phyloP scores from a whole-genome alignment of 2,888 invertebrate genomes.

The Drosophila quasianomalipes region DNA sequence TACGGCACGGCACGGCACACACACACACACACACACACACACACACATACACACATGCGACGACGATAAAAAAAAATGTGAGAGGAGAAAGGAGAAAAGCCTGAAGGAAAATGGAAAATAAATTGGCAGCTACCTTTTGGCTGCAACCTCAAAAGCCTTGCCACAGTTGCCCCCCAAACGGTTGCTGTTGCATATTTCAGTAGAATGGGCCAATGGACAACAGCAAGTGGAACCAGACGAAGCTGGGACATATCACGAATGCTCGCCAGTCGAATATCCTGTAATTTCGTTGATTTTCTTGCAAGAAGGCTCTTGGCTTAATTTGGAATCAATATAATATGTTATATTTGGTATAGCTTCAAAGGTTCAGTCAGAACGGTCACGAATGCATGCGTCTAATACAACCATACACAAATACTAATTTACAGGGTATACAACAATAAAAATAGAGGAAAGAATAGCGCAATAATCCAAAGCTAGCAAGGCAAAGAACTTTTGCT shows the following conservation, averaged over 20 bases:
- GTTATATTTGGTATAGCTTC: not conserved
- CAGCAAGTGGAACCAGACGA: slow-evolving; percentile 1
- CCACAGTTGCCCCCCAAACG: slow-evolving; percentile 19
- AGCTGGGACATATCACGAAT: not conserved
- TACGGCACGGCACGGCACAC: slow-evolving; percentile 33
- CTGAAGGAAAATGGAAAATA: slow-evolving; percentile 70
- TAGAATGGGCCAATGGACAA: slow-evolving; percentile 25
- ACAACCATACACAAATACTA: not conserved
- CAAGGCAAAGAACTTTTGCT: slow-evolving; percentile 47
- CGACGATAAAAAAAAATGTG: slow-evolving; percentile 20
- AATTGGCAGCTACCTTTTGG: slow-evolving; percentile 79
- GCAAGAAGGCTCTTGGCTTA: not conserved
- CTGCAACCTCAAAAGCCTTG: slow-evolving; percentile 25
- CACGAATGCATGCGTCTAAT: not conserved
- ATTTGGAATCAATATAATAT: not conserved
- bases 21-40: slow-evolving; percentile 15
- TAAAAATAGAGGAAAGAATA: slow-evolving; percentile 2
- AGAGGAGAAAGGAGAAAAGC: slow-evolving; percentile 15
- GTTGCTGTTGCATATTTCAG: slow-evolving; percentile 65
- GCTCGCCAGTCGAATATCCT: not conserved
- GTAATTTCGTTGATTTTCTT: not conserved
- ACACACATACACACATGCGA: slow-evolving; percentile 24
- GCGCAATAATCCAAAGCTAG: slow-evolving; percentile 25
- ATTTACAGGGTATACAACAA: slow-evolving; percentile 19
- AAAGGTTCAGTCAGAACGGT: not conserved